Base-by-base conservation (phyloP, 2,888 invertebrate genomes). In the Steinernema hermaphroditum region DNA sequence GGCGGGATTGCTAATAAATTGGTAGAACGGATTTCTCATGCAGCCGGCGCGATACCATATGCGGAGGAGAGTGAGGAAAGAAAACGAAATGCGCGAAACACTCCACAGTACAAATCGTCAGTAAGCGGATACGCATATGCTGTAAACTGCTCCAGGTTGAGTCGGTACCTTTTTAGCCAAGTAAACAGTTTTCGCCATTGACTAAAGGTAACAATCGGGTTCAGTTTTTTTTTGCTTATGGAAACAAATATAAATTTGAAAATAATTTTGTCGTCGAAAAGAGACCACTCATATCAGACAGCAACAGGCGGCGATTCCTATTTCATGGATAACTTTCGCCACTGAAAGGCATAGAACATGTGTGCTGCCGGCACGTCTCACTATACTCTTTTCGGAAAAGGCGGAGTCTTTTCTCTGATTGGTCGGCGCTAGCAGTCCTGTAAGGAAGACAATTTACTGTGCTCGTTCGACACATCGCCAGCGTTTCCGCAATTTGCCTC, bases 51-150 rank as follows among this genome's bases (percentile, higher is more conserved):
- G 29, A 50, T 24, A 50, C 50, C 50, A 50, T 50, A 22, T 24
- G 24, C 12, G 19, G 50, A 50, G 70, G 49, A 27, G 49, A 46
- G 62, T 19, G 43, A 41, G 14, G 41, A 68, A n/a, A 16, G 68
- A 68, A 34, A 68, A 46, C 27, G 68, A 4, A 43, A 72, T 43
- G 34, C 27, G 68, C 32, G 22, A 43, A 72, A 46, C 37, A 69
- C 29, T 27, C 24, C 32, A 71, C 49, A 72, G 43, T 68, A 49
- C 34, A 24, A 22, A 49, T 68, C 34, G 49, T 32, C 6, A 29
- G 68, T 54, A 19, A 43, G 43, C 41, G 24, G 68, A 34, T 19
- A 29, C 54, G 14, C 19, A 54, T 54, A 54, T 54, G 54, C 19
- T 6, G 27, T 54, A 54, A 54, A 54, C 24, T 54, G 27, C 6